Conservation (phyloP, 2,113 vertebrate species). For the Arvicanthis niloticus region DNA sequence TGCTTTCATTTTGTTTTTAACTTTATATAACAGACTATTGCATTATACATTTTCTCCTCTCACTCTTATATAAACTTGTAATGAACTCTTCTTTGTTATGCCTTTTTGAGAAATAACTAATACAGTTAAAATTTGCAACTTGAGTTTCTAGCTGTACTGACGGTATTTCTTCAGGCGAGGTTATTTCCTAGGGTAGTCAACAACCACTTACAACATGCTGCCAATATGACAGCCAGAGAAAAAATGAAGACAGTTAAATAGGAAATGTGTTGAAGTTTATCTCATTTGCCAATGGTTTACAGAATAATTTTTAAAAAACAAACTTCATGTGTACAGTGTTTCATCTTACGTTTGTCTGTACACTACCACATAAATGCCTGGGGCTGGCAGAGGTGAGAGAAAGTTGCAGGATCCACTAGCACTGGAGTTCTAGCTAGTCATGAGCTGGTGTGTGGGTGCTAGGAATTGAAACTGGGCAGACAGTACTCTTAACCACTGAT, state of each 20-base stretch:
- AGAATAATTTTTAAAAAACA: neutral
- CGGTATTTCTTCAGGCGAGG: neutral
- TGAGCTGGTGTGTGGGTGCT: neutral
- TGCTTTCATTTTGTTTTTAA: constrained; percentile 17
- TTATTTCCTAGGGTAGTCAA: neutral
- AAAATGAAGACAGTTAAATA: neutral
- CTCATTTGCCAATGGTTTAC: neutral
- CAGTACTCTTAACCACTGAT: too few species aligned
- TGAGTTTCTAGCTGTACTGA: neutral
- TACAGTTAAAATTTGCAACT: neutral
- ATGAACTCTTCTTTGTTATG: neutral
- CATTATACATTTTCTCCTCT: neutral
- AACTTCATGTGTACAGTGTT: neutral
- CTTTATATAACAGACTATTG: neutral
- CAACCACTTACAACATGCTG: neutral
- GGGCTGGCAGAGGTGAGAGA: neutral
- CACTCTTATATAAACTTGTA: neutral
- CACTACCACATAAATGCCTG: too few species aligned
- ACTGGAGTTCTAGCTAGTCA: neutral
- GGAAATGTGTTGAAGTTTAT: neutral
- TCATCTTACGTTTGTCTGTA: neutral
- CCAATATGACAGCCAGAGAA: neutral
- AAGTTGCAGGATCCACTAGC: neutral
- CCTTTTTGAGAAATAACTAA: neutral
- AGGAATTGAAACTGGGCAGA: neutral